These are phyloP conservation scores for Melanchra persicariae DNA, from an alignment of 2,888 invertebrate species.

Conservation along the genomic window DNA sequence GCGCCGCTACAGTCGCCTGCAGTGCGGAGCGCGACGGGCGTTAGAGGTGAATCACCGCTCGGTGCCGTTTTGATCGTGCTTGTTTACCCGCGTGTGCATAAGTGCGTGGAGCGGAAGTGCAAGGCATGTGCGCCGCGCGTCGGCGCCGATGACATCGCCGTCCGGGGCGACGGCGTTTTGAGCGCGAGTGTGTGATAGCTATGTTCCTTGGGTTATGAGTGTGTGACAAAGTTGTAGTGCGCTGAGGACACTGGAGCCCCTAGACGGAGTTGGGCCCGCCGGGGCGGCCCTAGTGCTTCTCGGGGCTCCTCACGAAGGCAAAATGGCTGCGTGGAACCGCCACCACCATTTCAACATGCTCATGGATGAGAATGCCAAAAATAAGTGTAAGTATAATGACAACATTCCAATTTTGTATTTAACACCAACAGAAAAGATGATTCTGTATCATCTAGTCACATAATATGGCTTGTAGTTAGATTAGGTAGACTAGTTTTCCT, in stretches of 20 bases:
- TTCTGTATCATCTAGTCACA: constrained; percentile 14
- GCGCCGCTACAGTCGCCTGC: constrained; percentile 84
- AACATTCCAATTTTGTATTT: not conserved
- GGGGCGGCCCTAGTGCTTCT: constrained; percentile 91
- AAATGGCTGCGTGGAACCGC: constrained; percentile 94
- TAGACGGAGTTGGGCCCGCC: constrained; percentile 91
- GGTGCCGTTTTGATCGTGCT: constrained; percentile 85
- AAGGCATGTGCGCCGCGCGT: constrained; percentile 87
- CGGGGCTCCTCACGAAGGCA: constrained; percentile 91
- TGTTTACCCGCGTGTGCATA: constrained; percentile 90
- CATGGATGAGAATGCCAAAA: constrained; percentile 93
- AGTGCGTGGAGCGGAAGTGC: constrained; percentile 89
- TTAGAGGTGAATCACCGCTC: constrained; percentile 89
- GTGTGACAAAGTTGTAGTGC: constrained; percentile 89
- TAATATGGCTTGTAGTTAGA: constrained; percentile 24
- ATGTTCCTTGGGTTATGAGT: constrained; percentile 90
- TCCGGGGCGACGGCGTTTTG: constrained; percentile 83
- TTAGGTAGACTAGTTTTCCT: constrained; percentile 21
- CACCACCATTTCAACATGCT: constrained; percentile 93
- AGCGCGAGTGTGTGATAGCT: constrained; percentile 87
- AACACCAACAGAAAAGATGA: constrained; percentile 2
- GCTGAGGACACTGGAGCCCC: constrained; percentile 92
- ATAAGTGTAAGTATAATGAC: constrained; percentile 91
- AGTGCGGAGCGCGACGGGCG: constrained; percentile 85
- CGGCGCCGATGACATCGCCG: constrained; percentile 88